A percentile compares a stretch with the other conserved stretches of the same genome.
phyloP scores from a whole-genome alignment of 2,797 vertebrate genomes.

The Sternotherus odoratus region DNA sequence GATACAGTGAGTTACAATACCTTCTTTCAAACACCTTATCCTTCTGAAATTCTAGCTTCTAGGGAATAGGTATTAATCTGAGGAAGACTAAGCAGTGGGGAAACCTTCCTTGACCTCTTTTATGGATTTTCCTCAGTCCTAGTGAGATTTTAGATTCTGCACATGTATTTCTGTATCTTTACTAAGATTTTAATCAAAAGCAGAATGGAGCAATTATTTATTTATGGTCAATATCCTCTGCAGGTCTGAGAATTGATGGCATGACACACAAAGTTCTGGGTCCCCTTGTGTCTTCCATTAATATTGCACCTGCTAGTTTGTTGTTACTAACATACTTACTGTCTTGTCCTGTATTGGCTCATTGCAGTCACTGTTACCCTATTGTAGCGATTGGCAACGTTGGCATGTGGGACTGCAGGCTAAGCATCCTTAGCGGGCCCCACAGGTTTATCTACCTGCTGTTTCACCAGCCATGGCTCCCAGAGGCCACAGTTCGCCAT shows the following conservation, averaged over 20 bases:
- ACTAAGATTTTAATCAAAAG: conserved; percentile 46
- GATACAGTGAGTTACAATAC: not conserved
- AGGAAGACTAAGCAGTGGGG: not conserved
- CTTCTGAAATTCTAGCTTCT: not conserved
- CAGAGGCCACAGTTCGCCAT: no score
- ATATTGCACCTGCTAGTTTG: not conserved
- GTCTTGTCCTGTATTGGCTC: not conserved
- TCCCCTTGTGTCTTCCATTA: conserved; percentile 34
- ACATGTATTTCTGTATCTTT: conserved; percentile 21
- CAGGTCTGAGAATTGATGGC: not conserved
- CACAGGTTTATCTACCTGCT: no score
- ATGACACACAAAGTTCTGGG: not conserved
- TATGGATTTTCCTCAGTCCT: conserved; percentile 40
- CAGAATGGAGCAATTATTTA: conserved; percentile 37
- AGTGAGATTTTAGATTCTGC: conserved; percentile 16
- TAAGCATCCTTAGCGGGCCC: no score
- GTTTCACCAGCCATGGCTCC: no score
- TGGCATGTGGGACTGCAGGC: no score
- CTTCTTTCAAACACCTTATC: not conserved
- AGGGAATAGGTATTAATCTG: conserved; percentile 13
- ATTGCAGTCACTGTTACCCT: not conserved
- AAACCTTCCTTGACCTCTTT: conserved; percentile 1
- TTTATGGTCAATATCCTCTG: conserved; percentile 47
- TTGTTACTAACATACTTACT: not conserved
- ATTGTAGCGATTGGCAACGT: no score